phyloP scores from a whole-genome alignment of 2,888 invertebrate species.

The Baronia brevicornis region DNA sequence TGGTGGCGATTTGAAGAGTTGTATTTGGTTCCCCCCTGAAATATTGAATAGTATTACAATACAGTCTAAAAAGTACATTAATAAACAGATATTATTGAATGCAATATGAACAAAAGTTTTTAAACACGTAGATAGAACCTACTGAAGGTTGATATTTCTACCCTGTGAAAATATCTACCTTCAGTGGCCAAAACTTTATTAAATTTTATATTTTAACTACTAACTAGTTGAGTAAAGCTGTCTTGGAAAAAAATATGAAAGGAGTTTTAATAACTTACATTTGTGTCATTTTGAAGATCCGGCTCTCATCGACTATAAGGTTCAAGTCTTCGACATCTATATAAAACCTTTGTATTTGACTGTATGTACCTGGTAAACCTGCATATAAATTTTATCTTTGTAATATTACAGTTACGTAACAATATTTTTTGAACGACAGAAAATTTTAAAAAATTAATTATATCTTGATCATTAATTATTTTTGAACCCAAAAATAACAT shows the following conservation, averaged over 20 bases:
- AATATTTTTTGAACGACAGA: constrained; percentile 2
- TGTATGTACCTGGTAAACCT: constrained; percentile 58
- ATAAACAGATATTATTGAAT: no score
- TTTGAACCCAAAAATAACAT: no score
- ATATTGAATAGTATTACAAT: constrained; percentile 18
- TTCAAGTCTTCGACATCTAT: constrained; percentile 76
- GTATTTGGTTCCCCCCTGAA: constrained; percentile 63
- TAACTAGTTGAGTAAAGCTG: no score
- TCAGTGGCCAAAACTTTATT: constrained; percentile 5
- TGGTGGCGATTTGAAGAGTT: constrained; percentile 67
- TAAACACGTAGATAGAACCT: neutral
- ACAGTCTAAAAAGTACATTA: neutral
- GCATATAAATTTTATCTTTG: no score
- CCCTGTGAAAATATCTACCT: constrained; percentile 1
- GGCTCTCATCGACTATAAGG: constrained; percentile 72
- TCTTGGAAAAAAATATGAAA: no score
- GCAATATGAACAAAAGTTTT: no score
- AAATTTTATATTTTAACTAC: no score
- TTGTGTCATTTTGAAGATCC: constrained; percentile 70
- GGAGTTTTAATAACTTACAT: constrained; percentile 68
- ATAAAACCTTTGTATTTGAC: constrained; percentile 58
- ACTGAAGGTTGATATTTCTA: neutral
- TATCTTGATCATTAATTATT: no score
- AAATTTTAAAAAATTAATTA: neutral
- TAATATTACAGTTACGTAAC: constrained; percentile 22